Evolutionary conservation across 53 echinoderm and acorn worm species (phyloP).

Genomic region (Echinometra lucunter): DNA sequence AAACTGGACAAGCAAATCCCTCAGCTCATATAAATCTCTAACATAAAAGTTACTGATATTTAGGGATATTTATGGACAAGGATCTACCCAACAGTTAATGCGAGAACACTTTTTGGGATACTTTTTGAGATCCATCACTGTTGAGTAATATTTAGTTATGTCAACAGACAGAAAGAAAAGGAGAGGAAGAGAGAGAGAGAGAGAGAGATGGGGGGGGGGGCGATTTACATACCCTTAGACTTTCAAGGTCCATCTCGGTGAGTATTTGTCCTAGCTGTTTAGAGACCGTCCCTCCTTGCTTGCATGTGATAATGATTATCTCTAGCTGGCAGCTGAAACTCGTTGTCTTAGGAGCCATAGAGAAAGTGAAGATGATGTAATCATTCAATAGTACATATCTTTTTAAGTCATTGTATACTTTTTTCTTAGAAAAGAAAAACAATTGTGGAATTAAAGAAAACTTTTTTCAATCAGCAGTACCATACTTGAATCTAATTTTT

Average conservation of each 20-base stretch:
- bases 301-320: constrained; percentile 84
- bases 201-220: neutral
- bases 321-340: constrained; percentile 89
- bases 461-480: too few relatives aligned
- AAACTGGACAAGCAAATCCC: too few relatives aligned
- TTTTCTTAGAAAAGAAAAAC: neutral
- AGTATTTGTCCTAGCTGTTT: constrained; percentile 78
- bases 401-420: neutral
- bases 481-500: too few relatives aligned
- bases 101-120: too few relatives aligned
- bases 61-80: too few relatives aligned
- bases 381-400: neutral
- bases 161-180: neutral
- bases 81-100: too few relatives aligned
- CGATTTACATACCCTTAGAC: constrained; percentile 78
- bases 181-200: too few relatives aligned
- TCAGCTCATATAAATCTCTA: too few relatives aligned
- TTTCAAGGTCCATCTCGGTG: constrained; percentile 81
- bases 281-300: constrained; percentile 67
- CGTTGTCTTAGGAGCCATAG: constrained; percentile 73
- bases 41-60: too few relatives aligned
- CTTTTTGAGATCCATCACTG: too few relatives aligned
- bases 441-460: too few relatives aligned
- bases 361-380: neutral
- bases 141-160: too few relatives aligned